Evolutionary conservation across 2,113 vertebrate genomes (phyloP).

Genomic region (Caracal caracal): DNA sequence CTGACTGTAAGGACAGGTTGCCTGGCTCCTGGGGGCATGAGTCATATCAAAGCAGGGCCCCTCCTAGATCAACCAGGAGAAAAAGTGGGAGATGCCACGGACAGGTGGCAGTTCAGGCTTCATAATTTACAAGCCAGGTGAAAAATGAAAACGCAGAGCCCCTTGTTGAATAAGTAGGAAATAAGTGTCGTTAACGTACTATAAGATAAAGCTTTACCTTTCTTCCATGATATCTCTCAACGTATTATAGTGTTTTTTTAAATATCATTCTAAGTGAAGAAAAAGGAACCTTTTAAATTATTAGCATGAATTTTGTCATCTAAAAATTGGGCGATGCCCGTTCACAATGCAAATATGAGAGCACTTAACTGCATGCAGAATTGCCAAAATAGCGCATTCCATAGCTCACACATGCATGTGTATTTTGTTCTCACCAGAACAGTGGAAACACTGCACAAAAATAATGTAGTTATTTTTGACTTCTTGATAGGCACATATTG

Average conservation of each 20-base stretch:
- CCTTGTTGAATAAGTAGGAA: not conserved
- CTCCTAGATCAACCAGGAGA: not conserved
- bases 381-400: not conserved
- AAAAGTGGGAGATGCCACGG: too few relatives aligned
- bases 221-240: not conserved
- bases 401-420: not conserved
- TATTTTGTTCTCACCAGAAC: not conserved
- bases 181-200: not conserved
- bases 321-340: not conserved
- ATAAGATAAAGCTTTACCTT: not conserved
- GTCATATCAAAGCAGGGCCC: not conserved
- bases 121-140: not conserved
- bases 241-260: not conserved
- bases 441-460: not conserved
- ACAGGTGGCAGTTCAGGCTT: not conserved
- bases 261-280: not conserved
- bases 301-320: not conserved
- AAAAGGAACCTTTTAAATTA: not conserved
- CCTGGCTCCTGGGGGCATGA: not conserved
- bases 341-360: not conserved
- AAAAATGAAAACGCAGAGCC: not conserved
- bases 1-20: not conserved
- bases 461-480: not conserved
- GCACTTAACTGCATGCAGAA: not conserved
- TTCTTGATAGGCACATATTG: not conserved